Percentiles rank a stretch among this genome's conserved stretches.
Evolutionary conservation across 2,113 vertebrate species (phyloP).

Genomic region (Proterorhinus semilunaris): DNA sequence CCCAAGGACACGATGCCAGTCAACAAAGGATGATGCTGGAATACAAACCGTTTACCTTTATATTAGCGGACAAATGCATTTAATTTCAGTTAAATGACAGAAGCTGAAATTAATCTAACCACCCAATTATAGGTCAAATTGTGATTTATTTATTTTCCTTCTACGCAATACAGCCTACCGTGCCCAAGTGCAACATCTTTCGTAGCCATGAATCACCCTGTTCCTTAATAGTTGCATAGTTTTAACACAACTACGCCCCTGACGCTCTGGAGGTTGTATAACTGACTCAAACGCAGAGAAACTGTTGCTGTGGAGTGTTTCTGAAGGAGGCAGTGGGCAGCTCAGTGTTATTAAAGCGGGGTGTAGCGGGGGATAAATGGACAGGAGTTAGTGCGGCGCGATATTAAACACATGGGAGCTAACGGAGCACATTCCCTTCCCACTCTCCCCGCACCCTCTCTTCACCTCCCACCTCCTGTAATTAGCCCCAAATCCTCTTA

Average conservation of each 20-base stretch:
- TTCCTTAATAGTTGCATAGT: slow-evolving; percentile 5
- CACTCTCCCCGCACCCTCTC: slow-evolving; percentile 45
- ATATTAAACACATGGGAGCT: slow-evolving; percentile 76
- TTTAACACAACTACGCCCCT: neutral
- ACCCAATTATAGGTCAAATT: no score
- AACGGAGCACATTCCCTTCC: slow-evolving; percentile 71
- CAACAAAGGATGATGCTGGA: no score
- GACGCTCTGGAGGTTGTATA: neutral
- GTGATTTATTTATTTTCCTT: no score
- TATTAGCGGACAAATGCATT: no score
- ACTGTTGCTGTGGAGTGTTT: slow-evolving; percentile 26
- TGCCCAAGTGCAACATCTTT: neutral
- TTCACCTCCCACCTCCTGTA: slow-evolving; percentile 56
- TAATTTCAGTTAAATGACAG: no score
- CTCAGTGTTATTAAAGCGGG: slow-evolving; percentile 53
- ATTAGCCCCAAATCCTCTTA: slow-evolving; percentile 71
- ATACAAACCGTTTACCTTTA: no score
- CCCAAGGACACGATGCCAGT: no score
- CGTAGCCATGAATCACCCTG: slow-evolving; percentile 2
- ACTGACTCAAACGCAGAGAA: slow-evolving; percentile 30
- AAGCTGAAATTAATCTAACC: no score
- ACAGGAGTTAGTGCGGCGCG: slow-evolving; percentile 61
- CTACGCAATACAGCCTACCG: neutral
- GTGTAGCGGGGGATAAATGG: slow-evolving; percentile 54
- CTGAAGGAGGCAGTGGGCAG: slow-evolving; percentile 27